Conservation (phyloP, 2,113 vertebrate genomes). For the Podarcis muralis region DNA sequence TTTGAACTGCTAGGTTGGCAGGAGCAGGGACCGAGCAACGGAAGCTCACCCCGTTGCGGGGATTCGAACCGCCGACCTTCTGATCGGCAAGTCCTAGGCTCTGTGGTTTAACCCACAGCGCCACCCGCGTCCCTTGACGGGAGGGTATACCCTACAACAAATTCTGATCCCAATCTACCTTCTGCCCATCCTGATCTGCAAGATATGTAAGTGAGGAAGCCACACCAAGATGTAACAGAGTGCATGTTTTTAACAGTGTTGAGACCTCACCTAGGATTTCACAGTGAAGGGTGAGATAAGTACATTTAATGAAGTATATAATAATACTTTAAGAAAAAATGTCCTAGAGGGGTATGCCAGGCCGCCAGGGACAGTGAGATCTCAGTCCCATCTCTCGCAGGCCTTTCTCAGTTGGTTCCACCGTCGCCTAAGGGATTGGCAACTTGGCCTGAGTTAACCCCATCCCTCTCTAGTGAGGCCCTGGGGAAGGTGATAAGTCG, state of each 20-base stretch:
- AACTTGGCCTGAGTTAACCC: constrained; percentile 26
- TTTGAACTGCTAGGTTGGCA: no score
- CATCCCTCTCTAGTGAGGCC: constrained; percentile 14
- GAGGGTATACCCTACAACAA: not conserved
- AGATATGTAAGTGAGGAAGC: not conserved
- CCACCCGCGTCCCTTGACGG: not conserved
- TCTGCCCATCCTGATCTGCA: not conserved
- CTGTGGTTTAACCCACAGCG: no score
- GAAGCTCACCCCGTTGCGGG: no score
- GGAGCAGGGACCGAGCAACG: no score
- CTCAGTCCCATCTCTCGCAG: not conserved
- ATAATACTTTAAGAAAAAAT: no score
- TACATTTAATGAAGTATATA: no score
- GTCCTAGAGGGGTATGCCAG: not conserved
- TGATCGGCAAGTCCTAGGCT: no score
- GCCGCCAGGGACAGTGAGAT: not conserved
- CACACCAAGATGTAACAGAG: not conserved
- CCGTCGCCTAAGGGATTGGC: not conserved
- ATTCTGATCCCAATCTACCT: not conserved
- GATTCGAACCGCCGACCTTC: no score
- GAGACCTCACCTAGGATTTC: no score
- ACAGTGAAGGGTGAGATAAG: no score
- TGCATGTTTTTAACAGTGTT: not conserved
- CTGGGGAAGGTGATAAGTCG: constrained; percentile 13
- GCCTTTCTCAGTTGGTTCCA: not conserved